Evolutionary conservation across 2,888 invertebrate species (phyloP).

Genomic region (Copidosoma aretas): DNA sequence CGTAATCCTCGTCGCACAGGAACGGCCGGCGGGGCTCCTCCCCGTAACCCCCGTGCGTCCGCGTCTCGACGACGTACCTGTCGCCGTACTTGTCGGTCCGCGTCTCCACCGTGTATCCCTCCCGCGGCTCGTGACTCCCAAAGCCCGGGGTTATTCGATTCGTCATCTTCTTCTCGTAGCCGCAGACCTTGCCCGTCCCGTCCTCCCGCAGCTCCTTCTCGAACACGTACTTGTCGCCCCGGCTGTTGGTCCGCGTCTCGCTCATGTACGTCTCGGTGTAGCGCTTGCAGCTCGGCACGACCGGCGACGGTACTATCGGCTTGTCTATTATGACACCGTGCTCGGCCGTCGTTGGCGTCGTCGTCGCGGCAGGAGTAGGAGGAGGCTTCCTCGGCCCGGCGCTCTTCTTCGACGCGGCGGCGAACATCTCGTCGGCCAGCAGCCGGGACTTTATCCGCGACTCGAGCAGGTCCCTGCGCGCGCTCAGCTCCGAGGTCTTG

Average conservation of each 20-base stretch:
- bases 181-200: constrained; percentile 57
- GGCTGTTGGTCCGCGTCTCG: constrained; percentile 58
- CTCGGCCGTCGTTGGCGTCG: constrained; percentile 52
- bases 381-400: constrained; percentile 7
- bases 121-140: constrained; percentile 60
- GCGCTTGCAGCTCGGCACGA: constrained; percentile 55
- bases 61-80: constrained; percentile 58
- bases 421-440: constrained; percentile 61
- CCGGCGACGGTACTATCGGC: constrained; percentile 59
- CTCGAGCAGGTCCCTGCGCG: constrained; percentile 76
- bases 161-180: constrained; percentile 61
- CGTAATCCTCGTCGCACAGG: constrained; percentile 52
- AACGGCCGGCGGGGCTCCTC: constrained; percentile 55
- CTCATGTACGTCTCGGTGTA: constrained; percentile 59
- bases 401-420: constrained; percentile 52
- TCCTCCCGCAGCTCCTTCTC: constrained; percentile 61
- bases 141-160: constrained; percentile 65
- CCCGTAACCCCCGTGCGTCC: constrained; percentile 54
- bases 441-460: constrained; percentile 75
- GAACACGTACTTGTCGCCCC: constrained; percentile 59
- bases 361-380: too few species aligned
- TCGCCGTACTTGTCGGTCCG: constrained; percentile 58
- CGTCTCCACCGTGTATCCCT: constrained; percentile 57
- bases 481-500: constrained; percentile 70
- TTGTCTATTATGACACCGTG: constrained; percentile 60